Base-by-base conservation (phyloP, 1,140 invertebrate genomes). In the Eurosta solidaginis region DNA sequence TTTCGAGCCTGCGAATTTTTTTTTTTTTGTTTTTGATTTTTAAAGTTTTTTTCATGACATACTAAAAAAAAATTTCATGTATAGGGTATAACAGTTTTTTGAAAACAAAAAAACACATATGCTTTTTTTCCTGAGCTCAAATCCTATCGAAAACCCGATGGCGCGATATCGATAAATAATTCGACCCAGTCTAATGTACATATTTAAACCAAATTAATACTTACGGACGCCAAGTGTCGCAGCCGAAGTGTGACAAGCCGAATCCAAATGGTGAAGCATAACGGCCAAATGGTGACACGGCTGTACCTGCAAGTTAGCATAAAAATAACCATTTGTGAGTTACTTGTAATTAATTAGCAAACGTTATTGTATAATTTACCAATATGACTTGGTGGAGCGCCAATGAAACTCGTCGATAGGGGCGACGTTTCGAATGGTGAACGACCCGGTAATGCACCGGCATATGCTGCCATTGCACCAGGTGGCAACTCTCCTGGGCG, bases 231-330 rank as follows among this genome's bases (percentile, higher is more conserved):
- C 93, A 94, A 25, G 93, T 87, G 59, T 93, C 91, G 78, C 92
- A 90, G 36, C 91, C 90, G 84, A 94, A 95, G 73, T 92, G 91
- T 7, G 93, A 91, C 68, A 95, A 89, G 27, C 91, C 89, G 79
- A 87, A 87, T n/a, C 85, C 83, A 52, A 86, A 86, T 27, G 83
- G 83, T 20, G 81, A 80, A 5, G 83, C 92, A 89, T 95, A 96
- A 73, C 94, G 90, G 36, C 91, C 92, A 87, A 95, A 95, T 47
- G 94, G 93, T 22, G 93, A 93, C 83, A 94, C 91, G 78, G 93
- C 82, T 49, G 85, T 85, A 36, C 85, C 85, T 87, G 49, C 76
- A 4, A 42, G 3, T 1, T 17, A 74, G 17, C 14, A 78, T 25
- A 78, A 10, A 44, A 27, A 52, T 54, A 40, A 14, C 17, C 20